Conservation (phyloP, 2,888 invertebrate species). For the Limnephilus lunatus region DNA sequence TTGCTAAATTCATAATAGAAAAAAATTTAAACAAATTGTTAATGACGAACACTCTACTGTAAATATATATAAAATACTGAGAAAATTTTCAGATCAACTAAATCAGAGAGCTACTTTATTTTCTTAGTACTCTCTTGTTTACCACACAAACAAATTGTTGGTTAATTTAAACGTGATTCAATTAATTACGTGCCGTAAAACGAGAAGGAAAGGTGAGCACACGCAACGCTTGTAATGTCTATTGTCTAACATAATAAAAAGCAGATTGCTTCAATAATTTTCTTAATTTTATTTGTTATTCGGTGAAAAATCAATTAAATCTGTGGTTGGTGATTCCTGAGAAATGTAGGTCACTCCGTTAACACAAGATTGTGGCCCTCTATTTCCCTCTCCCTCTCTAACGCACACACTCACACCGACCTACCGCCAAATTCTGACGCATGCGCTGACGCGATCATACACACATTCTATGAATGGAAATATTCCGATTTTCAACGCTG, state of each 20-base stretch:
- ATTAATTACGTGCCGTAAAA: not conserved
- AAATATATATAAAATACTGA: too few relatives aligned
- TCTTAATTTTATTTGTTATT: not conserved
- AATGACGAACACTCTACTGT: too few relatives aligned
- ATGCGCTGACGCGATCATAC: conserved; percentile 30
- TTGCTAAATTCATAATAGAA: too few relatives aligned
- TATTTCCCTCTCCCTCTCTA: conserved; percentile 16
- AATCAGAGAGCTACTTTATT: too few relatives aligned
- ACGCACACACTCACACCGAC: conserved; percentile 19
- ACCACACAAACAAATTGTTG: not conserved
- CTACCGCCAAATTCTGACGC: conserved; percentile 45
- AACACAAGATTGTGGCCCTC: conserved; percentile 41
- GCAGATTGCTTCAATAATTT: not conserved
- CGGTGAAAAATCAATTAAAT: not conserved
- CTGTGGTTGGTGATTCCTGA: conserved; percentile 26
- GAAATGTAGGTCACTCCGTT: conserved; percentile 44
- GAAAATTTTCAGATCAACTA: too few relatives aligned
- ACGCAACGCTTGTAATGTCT: not conserved
- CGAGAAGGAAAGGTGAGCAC: not conserved
- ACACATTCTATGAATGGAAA: conserved; percentile 2
- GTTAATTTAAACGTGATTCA: not conserved
- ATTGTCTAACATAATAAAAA: not conserved
- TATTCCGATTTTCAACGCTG: not conserved
- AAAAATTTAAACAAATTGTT: too few relatives aligned
- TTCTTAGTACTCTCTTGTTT: not conserved